phyloP scores from a whole-genome alignment of 37 sponge, comb jelly and placozoan species.

The Mnemiopsis leidyi region DNA sequence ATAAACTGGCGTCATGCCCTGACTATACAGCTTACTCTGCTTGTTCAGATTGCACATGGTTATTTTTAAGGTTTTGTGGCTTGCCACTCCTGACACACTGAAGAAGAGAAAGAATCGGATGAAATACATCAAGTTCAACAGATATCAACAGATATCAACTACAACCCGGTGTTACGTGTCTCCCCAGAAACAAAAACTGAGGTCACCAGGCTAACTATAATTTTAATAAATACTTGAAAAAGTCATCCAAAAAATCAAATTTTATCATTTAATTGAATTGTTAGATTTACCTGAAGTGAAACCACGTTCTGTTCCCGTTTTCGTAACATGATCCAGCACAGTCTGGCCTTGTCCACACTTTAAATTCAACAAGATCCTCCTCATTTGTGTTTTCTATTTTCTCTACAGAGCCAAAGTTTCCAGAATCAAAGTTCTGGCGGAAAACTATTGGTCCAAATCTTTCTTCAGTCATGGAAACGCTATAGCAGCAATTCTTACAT shows the following conservation, averaged over 20 bases:
- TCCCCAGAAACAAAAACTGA: too few species aligned
- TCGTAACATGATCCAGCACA: conserved; percentile 83
- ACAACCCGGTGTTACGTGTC: too few species aligned
- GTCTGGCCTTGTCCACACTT: conserved; percentile 90
- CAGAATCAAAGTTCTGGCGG: conserved; percentile 84
- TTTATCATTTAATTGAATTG: background rate
- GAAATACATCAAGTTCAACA: too few species aligned
- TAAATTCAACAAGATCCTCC: conserved; percentile 69
- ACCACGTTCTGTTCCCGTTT: conserved; percentile 72
- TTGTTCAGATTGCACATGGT: conserved; percentile 88
- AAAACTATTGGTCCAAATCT: conserved; percentile 73
- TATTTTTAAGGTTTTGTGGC: conserved; percentile 67
- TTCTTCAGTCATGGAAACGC: conserved; percentile 6
- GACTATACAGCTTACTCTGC: conserved; percentile 85
- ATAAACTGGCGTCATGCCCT: conserved; percentile 79
- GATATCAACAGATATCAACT: too few species aligned
- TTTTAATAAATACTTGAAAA: too few species aligned
- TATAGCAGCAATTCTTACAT: too few species aligned
- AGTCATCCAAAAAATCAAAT: background rate
- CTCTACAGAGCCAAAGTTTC: conserved; percentile 50
- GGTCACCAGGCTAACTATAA: too few species aligned
- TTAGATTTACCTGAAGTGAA: conserved; percentile 19
- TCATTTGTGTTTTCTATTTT: conserved; percentile 13
- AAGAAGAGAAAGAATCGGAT: too few species aligned
- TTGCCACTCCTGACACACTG: conserved; percentile 41